Evolutionary conservation across 2,888 invertebrate species (phyloP).

Genomic region (Tetragnatha montana): DNA sequence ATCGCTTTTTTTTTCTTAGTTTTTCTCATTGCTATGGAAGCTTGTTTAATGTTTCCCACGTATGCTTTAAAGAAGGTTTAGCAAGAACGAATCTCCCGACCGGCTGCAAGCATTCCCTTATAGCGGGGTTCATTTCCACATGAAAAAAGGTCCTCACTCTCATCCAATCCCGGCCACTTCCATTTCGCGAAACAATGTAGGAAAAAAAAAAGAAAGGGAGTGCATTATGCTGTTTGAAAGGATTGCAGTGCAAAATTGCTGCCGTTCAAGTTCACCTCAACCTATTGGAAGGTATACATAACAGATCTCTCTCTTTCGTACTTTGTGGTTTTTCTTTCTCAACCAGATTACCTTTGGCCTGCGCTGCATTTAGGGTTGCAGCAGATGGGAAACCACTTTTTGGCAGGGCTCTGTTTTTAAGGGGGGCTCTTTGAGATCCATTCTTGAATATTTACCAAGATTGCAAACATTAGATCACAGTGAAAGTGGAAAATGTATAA

Average conservation of each 20-base stretch:
- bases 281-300: constrained; percentile 53
- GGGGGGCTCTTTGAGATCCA: too few species aligned
- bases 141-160: constrained; percentile 23
- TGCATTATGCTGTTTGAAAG: constrained; percentile 36
- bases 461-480: too few species aligned
- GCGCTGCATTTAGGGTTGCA: constrained; percentile 47
- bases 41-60: constrained; percentile 27
- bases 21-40: background rate
- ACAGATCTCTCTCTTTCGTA: constrained; percentile 41
- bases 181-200: constrained; percentile 43
- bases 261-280: constrained; percentile 47
- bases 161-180: constrained; percentile 59
- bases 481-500: too few species aligned
- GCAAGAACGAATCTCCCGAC: constrained; percentile 14
- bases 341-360: constrained; percentile 28
- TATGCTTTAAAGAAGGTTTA: constrained; percentile 32
- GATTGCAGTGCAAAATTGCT: constrained; percentile 52
- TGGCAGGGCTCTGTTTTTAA: background rate
- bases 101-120: constrained; percentile 26
- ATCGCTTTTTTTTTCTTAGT: background rate
- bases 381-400: constrained; percentile 10
- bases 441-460: too few species aligned
- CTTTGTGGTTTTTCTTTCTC: constrained; percentile 2
- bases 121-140: constrained; percentile 31
- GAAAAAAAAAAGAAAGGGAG: constrained; percentile 8